phyloP scores from a whole-genome alignment of 2,113 vertebrate genomes.

The Oryctolagus cuniculus region DNA sequence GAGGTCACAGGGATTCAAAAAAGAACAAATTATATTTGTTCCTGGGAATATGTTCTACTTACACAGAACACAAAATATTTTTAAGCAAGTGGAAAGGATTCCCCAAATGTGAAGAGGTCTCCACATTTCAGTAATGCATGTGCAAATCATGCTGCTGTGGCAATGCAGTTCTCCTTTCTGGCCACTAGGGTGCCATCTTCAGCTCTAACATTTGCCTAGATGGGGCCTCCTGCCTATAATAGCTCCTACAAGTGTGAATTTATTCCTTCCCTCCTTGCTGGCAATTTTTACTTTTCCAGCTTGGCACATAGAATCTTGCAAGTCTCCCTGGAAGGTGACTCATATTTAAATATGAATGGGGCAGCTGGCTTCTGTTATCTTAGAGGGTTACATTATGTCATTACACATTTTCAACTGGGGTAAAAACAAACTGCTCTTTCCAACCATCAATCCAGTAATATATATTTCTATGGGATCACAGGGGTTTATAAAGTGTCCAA shows the following conservation, averaged over 20 bases:
- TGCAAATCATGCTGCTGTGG: neutral
- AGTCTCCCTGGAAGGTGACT: constrained; percentile 83
- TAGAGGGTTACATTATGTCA: constrained; percentile 80
- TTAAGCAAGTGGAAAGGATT: neutral
- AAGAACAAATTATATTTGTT: neutral
- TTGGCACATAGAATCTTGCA: constrained; percentile 80
- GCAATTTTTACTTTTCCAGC: constrained; percentile 81
- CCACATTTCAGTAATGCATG: neutral
- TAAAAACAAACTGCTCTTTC: constrained; percentile 81
- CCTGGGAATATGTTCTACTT: neutral
- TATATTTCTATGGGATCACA: constrained; percentile 76
- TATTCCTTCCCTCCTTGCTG: constrained; percentile 77
- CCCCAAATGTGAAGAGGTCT: neutral
- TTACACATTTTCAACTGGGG: constrained; percentile 68
- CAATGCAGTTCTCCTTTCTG: neutral
- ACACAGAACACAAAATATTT: neutral
- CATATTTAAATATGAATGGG: constrained; percentile 82
- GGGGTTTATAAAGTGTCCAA: constrained; percentile 80
- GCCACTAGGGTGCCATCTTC: constrained; percentile 38
- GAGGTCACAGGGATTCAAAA: neutral
- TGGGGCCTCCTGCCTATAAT: constrained; percentile 26
- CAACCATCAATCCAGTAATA: constrained; percentile 70
- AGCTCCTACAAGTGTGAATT: constrained; percentile 74
- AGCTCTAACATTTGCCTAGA: neutral
- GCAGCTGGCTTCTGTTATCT: constrained; percentile 84